Conservation (phyloP, 2,797 vertebrate genomes). For the Anisognathus igniventris region DNA sequence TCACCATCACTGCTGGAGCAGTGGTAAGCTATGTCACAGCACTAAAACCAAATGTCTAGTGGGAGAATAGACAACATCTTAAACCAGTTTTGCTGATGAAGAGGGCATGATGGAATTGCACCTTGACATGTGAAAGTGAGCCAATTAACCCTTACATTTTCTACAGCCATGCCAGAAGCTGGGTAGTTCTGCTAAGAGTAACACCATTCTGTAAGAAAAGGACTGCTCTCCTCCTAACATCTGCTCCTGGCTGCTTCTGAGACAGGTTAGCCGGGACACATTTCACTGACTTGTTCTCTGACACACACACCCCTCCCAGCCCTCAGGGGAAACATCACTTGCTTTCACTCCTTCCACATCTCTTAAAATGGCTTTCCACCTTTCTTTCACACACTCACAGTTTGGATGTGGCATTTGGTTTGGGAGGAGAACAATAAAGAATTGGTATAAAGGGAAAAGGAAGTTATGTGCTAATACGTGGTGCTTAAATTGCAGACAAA, state of each 20-base stretch:
- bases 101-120: background rate
- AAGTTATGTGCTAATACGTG: background rate
- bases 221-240: background rate
- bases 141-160: background rate
- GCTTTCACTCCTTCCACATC: background rate
- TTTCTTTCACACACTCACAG: background rate
- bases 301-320: background rate
- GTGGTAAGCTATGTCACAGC: background rate
- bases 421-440: background rate
- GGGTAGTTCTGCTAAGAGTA: background rate
- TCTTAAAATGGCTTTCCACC: background rate
- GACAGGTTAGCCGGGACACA: rapidly evolving
- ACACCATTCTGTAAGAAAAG: background rate
- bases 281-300: background rate
- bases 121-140: background rate
- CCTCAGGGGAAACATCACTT: background rate
- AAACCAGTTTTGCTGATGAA: background rate
- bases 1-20: background rate
- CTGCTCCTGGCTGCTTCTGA: background rate
- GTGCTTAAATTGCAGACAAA: background rate
- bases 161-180: background rate
- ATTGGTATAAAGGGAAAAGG: background rate
- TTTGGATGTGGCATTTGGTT: background rate
- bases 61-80: background rate
- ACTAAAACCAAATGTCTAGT: background rate